A percentile compares a stretch with the other conserved stretches of the same genome.
phyloP scores from a whole-genome alignment of 2,797 vertebrate species.

The Philypnodon macrostomus region DNA sequence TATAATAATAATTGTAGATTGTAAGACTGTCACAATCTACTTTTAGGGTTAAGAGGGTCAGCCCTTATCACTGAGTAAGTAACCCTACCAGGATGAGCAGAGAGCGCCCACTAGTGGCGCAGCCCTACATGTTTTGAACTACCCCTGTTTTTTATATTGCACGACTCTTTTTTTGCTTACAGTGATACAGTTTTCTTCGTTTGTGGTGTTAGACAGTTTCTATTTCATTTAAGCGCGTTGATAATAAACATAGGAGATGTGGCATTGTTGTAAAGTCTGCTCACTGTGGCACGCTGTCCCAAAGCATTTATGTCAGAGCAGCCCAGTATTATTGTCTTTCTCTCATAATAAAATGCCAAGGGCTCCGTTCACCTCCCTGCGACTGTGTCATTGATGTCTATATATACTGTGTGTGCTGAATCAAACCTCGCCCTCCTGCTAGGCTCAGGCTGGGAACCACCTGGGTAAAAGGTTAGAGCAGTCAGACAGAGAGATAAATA shows the following conservation, averaged over 20 bases:
- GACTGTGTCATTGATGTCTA: slow-evolving; percentile 18
- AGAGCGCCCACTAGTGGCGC: slow-evolving; percentile 75
- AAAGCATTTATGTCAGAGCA: slow-evolving; percentile 34
- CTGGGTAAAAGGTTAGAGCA: slow-evolving; percentile 6
- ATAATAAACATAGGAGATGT: too few species aligned
- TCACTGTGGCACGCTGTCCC: slow-evolving; percentile 31
- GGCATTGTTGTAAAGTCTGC: too few species aligned
- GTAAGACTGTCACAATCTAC: too few species aligned
- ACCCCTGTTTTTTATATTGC: too few species aligned
- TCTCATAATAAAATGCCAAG: slow-evolving; percentile 37
- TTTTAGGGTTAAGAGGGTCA: slow-evolving; percentile 18
- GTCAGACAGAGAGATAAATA: slow-evolving; percentile 6
- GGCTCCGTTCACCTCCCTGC: slow-evolving; percentile 47
- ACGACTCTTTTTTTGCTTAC: too few species aligned
- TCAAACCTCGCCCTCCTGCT: slow-evolving; percentile 18
- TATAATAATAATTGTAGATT: too few species aligned
- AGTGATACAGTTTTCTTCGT: too few species aligned
- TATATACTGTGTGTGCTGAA: slow-evolving; percentile 41
- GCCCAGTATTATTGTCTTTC: slow-evolving; percentile 1
- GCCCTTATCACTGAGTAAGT: not conserved
- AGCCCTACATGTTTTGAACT: too few species aligned
- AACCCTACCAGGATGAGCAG: slow-evolving; percentile 20
- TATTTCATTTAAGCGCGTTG: too few species aligned
- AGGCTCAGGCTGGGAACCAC: not conserved
- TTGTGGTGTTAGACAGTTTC: too few species aligned